Evolutionary conservation across 1,140 invertebrate genomes (phyloP).

Genomic region (Drosophila fuyamai): DNA sequence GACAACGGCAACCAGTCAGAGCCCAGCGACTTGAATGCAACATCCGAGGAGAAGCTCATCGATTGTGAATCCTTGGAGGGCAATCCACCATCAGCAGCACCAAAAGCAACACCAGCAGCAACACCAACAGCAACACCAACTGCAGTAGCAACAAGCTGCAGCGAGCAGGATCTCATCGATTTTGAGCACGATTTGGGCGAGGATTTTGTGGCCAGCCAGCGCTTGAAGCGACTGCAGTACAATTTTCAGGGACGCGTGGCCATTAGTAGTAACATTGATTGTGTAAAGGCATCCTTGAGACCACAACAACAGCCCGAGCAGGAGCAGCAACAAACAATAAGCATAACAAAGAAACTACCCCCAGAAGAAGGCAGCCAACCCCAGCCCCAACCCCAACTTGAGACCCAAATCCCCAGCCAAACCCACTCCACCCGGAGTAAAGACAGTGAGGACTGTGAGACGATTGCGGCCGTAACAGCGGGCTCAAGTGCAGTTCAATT

Average conservation of each 20-base stretch:
- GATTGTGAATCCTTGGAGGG: slow-evolving; percentile 50
- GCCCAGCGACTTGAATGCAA: background rate
- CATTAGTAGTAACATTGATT: slow-evolving; percentile 60
- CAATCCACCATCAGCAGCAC: background rate
- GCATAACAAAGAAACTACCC: slow-evolving; percentile 76
- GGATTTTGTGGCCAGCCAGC: slow-evolving; percentile 80
- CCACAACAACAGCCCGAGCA: slow-evolving; percentile 36
- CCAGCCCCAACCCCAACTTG: slow-evolving; percentile 8
- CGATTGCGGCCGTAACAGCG: slow-evolving; percentile 17
- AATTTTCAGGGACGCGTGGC: slow-evolving; percentile 82
- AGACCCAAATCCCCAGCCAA: slow-evolving; percentile 1
- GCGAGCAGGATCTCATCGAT: slow-evolving; percentile 72
- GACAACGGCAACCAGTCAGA: background rate
- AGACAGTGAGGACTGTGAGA: slow-evolving; percentile 73
- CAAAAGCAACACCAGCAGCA: background rate
- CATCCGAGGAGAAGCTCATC: slow-evolving; percentile 30
- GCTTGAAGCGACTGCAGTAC: slow-evolving; percentile 73
- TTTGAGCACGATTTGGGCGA: slow-evolving; percentile 67
- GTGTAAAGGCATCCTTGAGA: slow-evolving; percentile 80
- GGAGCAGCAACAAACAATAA: slow-evolving; percentile 55
- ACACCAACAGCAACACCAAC: background rate
- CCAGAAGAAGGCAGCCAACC: slow-evolving; percentile 17
- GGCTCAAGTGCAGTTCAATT: slow-evolving; percentile 73
- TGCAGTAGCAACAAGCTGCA: slow-evolving; percentile 62
- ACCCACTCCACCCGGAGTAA: background rate